Evolutionary conservation across 2,797 vertebrate species (phyloP), one percentile per base, ranked within the genome.

Genomic region (Triplophysa bombifrons): DNA sequence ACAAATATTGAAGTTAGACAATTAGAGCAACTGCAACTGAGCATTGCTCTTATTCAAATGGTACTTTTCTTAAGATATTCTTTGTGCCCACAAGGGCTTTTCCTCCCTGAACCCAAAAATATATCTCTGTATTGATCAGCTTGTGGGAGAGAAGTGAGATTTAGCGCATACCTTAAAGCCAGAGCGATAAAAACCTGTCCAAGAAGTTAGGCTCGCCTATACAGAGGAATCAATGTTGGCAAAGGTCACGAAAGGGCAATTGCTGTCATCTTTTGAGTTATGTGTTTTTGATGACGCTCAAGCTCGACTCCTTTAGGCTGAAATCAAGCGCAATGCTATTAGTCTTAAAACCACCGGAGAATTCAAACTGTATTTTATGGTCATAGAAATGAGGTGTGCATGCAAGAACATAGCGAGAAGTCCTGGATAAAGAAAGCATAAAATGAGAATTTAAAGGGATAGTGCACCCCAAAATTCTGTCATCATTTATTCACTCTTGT

Each of bases 231-330:
- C 74, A 73, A 81, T 85, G 63, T 83, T 84, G 71, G 67, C 56
- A 85, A 87, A 84, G 86, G 82, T 86, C 76, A 73, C n/a, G n/a
- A 76, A 86, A 87, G 82, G 82, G 83, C 80, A 83, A 80, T 83
- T 80, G 78, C 76, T 84, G 83, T 85, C 82, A 78, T 72, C 71
- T 75, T 74, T 82, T 46, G 60, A 85, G 76, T 83, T 84, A 80
- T 65, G 61, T 78, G 68, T 77, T 77, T 84, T 60, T 81, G 82
- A 84, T 76, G 66, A 80, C 75, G 50, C 72, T 70, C 72, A 80
- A 66, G 50, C 80, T 67, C 12, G 60, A 61, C 69, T 65, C 72
- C 83, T 82, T 66, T 74, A 67, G 78, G 80, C 63, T 79, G 76
- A 83, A 84, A 87, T 85, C 84, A 82, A 56, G 82, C 76, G 72